Percentiles rank a stretch among this genome's conserved stretches.
These are phyloP conservation scores for Drosophila borealis DNA, from an alignment of 2,888 invertebrate species.

Conservation along the genomic window DNA sequence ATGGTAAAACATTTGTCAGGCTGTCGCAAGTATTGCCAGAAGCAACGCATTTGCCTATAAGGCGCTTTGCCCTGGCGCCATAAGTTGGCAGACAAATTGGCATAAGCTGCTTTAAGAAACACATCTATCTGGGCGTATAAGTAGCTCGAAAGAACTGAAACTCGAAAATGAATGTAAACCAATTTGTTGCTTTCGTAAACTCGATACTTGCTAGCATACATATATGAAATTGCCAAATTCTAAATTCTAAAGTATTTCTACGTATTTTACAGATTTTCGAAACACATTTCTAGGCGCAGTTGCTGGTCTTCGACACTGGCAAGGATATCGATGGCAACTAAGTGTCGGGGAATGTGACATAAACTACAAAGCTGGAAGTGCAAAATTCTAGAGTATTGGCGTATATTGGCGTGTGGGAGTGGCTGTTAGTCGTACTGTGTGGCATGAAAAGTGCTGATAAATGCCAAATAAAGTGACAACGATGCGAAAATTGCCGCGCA, in stretches of 20 bases:
- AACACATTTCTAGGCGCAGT: conserved; percentile 75
- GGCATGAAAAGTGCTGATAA: conserved; percentile 62
- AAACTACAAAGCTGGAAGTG: conserved; percentile 25
- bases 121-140: not conserved
- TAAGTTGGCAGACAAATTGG: conserved; percentile 61
- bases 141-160: conserved; percentile 1
- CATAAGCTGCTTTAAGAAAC: conserved; percentile 58
- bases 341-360: conserved; percentile 42
- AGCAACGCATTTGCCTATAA: conserved; percentile 19
- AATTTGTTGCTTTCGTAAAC: conserved; percentile 19
- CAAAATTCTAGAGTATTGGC: conserved; percentile 13
- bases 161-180: conserved; percentile 37
- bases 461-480: conserved; percentile 79
- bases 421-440: conserved; percentile 25
- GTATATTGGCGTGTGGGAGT: conserved; percentile 6
- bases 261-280: conserved; percentile 74
- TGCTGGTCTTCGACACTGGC: conserved; percentile 11
- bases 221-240: conserved; percentile 15
- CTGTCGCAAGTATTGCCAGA: conserved; percentile 13
- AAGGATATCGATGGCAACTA: not conserved
- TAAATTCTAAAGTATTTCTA: conserved; percentile 5
- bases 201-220: conserved; percentile 8
- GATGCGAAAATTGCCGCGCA: conserved; percentile 57
- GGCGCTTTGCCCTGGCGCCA: conserved; percentile 44
- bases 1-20: conserved; percentile 19